Evolutionary conservation across 2,797 vertebrate genomes (phyloP), one percentile per base, ranked within the genome.

Genomic region (Ctenopoma multispine): DNA sequence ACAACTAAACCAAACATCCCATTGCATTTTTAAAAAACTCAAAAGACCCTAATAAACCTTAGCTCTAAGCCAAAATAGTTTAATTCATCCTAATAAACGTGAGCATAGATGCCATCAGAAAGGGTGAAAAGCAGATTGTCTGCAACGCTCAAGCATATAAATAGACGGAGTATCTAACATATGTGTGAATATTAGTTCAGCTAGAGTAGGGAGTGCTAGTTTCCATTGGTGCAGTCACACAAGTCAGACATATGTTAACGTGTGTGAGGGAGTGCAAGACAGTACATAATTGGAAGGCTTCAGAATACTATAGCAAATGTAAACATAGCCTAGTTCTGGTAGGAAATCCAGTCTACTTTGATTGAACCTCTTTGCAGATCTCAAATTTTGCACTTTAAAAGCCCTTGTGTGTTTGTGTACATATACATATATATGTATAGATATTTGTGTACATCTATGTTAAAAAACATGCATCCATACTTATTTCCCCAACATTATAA

Each of bases 261-360:
- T 82, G 81, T 81, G 85, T 83, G 86, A 89, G 74, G 89, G 87
- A 93, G 93, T 92, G 91, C 91, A 92, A 94, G 87, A 90, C 84
- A 40, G 88, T 91, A 87, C 69, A 63, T 82, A 80, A 84, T 81
- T 87, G 88, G 91, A 94, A 94, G 92, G 93, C 90, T 94, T 94
- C 80, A 89, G 85, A 93, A 94, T 89, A 93, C 92, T 91, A 91
- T 87, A 86, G 90, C 92, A 88, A 92, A 93, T 94, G 92, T 94
- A 94, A 94, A 94, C 93, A 92, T 90, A 85, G 90, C 89, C 88
- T 90, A 92, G 84, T 87, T 89, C 87, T 87, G 90, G 87, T 90
- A 92, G 88, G 86, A 92, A 84, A 87, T 90, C 89, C 88, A 89
- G 91, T 89, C 88, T 84, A 85, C 80, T 84, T 57, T 82, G 80